A percentile compares a stretch with the other conserved stretches of the same genome.
Conservation (phyloP, 30 jellyfish, hydroid and myxozoan genomes). For the Chrysaora quinquecirrha region DNA sequence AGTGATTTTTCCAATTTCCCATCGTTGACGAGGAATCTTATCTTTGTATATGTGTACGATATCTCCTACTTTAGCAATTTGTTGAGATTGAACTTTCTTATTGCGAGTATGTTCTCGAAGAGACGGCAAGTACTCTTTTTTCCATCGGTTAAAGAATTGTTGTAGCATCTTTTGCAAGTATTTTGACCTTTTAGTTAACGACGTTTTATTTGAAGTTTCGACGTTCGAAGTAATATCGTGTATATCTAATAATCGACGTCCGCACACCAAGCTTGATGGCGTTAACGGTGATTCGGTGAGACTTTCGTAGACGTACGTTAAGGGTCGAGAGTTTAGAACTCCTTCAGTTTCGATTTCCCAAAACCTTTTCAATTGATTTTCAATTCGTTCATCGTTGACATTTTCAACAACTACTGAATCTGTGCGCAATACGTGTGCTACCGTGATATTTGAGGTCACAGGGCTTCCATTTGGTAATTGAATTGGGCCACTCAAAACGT, state of each 20-base stretch:
- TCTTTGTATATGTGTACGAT: slow-evolving; percentile 1
- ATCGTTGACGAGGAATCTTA: slow-evolving; percentile 5
- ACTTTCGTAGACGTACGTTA: background rate
- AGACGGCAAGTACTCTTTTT: slow-evolving; percentile 28
- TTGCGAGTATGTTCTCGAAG: slow-evolving; percentile 14
- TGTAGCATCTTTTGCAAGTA: background rate
- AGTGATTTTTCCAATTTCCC: slow-evolving; percentile 12
- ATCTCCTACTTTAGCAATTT: background rate
- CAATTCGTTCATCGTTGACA: too few species aligned
- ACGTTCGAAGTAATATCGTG: background rate
- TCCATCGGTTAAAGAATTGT: slow-evolving; percentile 35
- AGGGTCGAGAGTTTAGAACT: slow-evolving; percentile 9
- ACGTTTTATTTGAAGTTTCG: slow-evolving; percentile 6
- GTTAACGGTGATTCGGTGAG: slow-evolving; percentile 23
- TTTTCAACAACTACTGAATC: too few species aligned
- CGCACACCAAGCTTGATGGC: slow-evolving; percentile 2
- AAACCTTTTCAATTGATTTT: too few species aligned
- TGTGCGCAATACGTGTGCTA: too few species aligned
- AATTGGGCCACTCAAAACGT: too few species aligned
- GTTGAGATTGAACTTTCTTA: background rate
- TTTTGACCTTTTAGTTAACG: slow-evolving; percentile 19
- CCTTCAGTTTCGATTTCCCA: slow-evolving; percentile 30
- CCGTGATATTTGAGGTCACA: too few species aligned
- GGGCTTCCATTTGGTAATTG: too few species aligned
- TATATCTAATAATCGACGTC: slow-evolving; percentile 18